Percentiles rank a stretch among this genome's conserved stretches.
Evolutionary conservation across 2,113 vertebrate genomes (phyloP).

Genomic region (Ploceus nigricollis): DNA sequence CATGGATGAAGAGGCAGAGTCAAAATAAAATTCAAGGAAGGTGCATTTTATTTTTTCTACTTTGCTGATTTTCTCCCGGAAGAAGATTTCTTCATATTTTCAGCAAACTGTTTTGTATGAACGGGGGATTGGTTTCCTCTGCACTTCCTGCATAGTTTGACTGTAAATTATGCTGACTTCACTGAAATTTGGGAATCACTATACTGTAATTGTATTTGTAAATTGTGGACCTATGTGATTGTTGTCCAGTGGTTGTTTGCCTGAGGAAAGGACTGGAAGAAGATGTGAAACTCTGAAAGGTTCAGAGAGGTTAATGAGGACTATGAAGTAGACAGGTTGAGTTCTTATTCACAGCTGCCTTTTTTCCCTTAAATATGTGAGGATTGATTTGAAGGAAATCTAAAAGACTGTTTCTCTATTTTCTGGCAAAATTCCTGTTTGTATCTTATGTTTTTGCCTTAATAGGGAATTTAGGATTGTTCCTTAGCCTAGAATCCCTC

Average conservation of each 20-base stretch:
- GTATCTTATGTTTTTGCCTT: not conserved
- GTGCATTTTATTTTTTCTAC: not conserved
- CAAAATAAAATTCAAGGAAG: constrained; percentile 37
- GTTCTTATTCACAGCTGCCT: constrained; percentile 23
- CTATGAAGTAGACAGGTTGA: not conserved
- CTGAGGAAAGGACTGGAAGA: not conserved
- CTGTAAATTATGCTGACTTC: not conserved
- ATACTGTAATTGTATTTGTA: not conserved
- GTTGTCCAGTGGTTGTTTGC: not conserved
- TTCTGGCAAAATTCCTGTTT: not conserved
- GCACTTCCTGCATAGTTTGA: not conserved
- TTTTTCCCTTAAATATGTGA: not conserved
- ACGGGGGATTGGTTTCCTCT: not conserved
- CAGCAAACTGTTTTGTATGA: not conserved
- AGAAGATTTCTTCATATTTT: not conserved
- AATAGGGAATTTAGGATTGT: not conserved
- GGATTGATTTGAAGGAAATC: not conserved
- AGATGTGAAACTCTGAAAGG: not conserved
- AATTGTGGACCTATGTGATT: not conserved
- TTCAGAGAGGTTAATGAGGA: not conserved
- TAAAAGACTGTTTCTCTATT: not conserved
- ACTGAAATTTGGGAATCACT: not conserved
- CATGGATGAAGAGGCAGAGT: constrained; percentile 72
- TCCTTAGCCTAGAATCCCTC: not conserved
- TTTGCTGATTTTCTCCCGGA: not conserved